These are phyloP conservation scores for Eublepharis macularius DNA, from an alignment of 2,113 vertebrate genomes.

Conservation along the genomic window DNA sequence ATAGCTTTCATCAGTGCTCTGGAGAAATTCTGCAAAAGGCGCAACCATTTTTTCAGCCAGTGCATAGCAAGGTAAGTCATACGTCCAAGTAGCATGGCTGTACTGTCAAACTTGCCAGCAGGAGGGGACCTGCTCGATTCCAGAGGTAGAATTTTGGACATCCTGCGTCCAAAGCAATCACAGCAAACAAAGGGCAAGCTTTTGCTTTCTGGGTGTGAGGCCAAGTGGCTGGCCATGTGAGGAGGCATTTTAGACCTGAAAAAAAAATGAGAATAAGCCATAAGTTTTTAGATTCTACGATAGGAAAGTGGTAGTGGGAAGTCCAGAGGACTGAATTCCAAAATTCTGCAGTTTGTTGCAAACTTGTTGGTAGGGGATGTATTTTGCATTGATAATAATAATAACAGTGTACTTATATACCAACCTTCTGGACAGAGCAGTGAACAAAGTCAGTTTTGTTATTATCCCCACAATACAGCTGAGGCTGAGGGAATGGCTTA, in stretches of 20 bases:
- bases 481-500: no score
- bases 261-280: not conserved
- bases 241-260: slow-evolving; percentile 19
- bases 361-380: no score
- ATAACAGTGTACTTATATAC: no score
- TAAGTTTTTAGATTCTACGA: not conserved
- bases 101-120: not conserved
- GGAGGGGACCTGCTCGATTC: not conserved
- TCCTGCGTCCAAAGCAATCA: not conserved
- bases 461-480: no score
- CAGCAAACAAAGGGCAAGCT: not conserved
- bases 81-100: not conserved
- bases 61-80: not conserved
- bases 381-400: no score
- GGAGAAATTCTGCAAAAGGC: not conserved
- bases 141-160: not conserved
- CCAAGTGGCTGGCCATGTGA: not conserved
- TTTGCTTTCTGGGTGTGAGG: not conserved
- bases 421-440: no score
- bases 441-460: no score
- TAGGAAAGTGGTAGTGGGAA: not conserved
- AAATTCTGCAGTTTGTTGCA: not conserved
- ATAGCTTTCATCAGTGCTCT: not conserved
- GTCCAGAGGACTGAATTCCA: not conserved
- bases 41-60: not conserved